phyloP scores from a whole-genome alignment of 2,113 vertebrate species.

The Semnopithecus entellus region DNA sequence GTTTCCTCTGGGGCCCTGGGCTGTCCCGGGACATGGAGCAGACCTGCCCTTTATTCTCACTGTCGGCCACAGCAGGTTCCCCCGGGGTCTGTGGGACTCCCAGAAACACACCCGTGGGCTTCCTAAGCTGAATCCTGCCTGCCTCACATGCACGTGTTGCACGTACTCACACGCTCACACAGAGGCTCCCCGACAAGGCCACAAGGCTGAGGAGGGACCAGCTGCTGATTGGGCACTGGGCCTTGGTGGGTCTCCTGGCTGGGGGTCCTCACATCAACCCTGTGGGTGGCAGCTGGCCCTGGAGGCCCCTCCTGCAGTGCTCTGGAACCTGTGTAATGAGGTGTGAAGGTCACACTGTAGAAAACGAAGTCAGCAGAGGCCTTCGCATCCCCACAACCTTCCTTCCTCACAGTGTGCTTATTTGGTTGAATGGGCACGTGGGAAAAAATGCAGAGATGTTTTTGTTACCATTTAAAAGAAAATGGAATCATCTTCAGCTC shows the following conservation, averaged over 20 bases:
- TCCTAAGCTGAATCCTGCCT: no score
- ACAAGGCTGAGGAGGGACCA: no score
- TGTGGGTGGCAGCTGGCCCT: background rate
- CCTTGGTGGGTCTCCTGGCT: background rate
- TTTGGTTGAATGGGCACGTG: rapidly evolving
- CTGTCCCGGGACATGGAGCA: rapidly evolving
- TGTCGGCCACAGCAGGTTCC: background rate
- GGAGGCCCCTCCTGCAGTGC: background rate
- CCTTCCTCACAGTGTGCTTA: background rate
- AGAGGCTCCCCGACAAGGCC: background rate
- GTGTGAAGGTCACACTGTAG: background rate
- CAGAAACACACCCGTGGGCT: background rate
- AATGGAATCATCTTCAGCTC: background rate
- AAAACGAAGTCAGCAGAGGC: background rate
- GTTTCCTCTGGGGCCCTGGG: background rate
- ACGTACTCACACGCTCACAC: background rate
- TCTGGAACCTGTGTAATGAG: background rate
- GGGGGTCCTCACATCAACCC: background rate
- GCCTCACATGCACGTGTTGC: rapidly evolving
- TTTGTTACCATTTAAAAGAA: background rate
- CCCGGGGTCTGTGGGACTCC: background rate
- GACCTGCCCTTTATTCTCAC: no score
- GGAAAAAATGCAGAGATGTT: background rate
- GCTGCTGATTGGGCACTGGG: background rate
- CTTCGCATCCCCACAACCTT: background rate